Evolutionary conservation across 1,140 invertebrate genomes (phyloP).

Genomic region (Mya arenaria): DNA sequence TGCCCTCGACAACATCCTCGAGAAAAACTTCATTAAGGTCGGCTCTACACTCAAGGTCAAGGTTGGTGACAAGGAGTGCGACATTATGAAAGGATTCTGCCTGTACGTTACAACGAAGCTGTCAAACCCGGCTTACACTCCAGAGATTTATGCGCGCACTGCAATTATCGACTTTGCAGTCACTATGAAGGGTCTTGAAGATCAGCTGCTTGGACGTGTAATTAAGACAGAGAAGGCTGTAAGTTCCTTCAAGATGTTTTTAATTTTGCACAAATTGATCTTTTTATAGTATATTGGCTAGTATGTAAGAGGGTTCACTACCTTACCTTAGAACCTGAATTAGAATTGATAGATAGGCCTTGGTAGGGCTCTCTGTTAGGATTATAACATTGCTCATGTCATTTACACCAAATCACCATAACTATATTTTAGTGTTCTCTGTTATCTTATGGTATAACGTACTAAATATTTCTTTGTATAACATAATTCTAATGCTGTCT

Average conservation of each 20-base stretch:
- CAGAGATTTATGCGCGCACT: slow-evolving; percentile 92
- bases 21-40: slow-evolving; percentile 99
- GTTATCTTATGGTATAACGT: too few species aligned
- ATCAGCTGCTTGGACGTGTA: slow-evolving; percentile 95
- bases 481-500: not conserved
- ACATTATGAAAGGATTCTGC: slow-evolving; percentile 95
- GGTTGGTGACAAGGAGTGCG: slow-evolving; percentile 97
- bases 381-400: too few species aligned
- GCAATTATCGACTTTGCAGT: slow-evolving; percentile 99
- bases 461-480: too few species aligned
- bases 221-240: slow-evolving; percentile 94
- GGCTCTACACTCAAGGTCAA: slow-evolving; percentile 88
- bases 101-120: slow-evolving; percentile 97
- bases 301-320: too few species aligned
- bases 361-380: too few species aligned
- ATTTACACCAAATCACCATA: too few species aligned
- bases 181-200: slow-evolving; percentile 97
- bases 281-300: too few species aligned
- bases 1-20: slow-evolving; percentile 96
- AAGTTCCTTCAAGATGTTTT: too few species aligned
- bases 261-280: too few species aligned
- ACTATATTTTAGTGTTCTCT: too few species aligned
- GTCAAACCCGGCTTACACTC: slow-evolving; percentile 96
- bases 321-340: too few species aligned
- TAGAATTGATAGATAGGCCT: too few species aligned